phyloP scores from a whole-genome alignment of 2,797 vertebrate genomes.

The Parauchenoglanis ngamensis region DNA sequence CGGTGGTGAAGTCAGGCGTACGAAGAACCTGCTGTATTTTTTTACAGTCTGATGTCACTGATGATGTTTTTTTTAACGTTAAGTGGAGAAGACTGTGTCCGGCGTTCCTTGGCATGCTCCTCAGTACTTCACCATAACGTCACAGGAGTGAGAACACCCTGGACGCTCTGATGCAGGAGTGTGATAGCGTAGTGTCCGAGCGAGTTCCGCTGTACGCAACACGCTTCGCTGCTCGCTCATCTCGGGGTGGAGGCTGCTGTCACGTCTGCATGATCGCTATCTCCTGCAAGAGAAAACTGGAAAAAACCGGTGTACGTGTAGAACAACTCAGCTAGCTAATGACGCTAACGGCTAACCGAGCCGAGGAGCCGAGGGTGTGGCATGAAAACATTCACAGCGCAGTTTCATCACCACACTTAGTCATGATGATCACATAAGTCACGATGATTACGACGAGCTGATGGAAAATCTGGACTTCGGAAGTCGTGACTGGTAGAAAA shows the following conservation, averaged over 20 bases:
- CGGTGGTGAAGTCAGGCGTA: neutral
- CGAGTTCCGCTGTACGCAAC: conserved; percentile 5
- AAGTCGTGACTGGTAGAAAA: too few relatives aligned
- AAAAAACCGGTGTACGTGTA: neutral
- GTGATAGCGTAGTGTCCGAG: neutral
- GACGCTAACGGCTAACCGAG: too few relatives aligned
- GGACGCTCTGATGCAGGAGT: conserved; percentile 2
- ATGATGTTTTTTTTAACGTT: neutral
- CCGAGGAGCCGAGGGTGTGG: too few relatives aligned
- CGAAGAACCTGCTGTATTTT: neutral
- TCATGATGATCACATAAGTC: too few relatives aligned
- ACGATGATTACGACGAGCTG: too few relatives aligned
- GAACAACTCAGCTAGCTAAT: neutral
- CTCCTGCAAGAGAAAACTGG: neutral
- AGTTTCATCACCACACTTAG: too few relatives aligned
- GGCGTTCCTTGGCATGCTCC: neutral
- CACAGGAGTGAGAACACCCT: neutral
- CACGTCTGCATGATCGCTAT: conserved; percentile 48
- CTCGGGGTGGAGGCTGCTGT: conserved; percentile 13
- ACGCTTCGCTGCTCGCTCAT: conserved; percentile 1
- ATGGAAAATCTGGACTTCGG: too few relatives aligned
- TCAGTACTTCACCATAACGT: neutral
- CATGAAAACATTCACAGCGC: too few relatives aligned
- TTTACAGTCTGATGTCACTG: neutral
- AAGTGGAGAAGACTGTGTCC: neutral